phyloP scores from a whole-genome alignment of 2,888 invertebrate species.

The Physocephala rufipes region DNA sequence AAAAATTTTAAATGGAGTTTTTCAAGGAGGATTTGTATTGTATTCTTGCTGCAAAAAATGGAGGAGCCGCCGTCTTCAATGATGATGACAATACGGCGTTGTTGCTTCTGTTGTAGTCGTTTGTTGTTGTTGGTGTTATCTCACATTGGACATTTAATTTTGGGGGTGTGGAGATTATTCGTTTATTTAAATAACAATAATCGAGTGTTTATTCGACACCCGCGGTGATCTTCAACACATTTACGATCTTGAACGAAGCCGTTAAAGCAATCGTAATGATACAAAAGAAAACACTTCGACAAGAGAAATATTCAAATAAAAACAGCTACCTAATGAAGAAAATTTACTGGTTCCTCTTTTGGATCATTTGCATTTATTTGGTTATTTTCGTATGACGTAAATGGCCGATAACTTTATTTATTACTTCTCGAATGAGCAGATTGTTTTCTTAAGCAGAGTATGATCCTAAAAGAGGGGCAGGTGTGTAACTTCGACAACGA shows the following conservation, averaged over 20 bases:
- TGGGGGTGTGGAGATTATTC: neutral
- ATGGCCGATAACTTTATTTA: too few relatives aligned
- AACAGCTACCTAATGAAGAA: neutral
- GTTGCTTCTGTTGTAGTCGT: too few relatives aligned
- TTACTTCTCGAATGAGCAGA: too few relatives aligned
- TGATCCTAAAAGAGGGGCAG: too few relatives aligned
- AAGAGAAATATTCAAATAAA: conserved; percentile 42
- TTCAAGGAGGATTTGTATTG: conserved; percentile 7
- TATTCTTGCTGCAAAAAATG: neutral
- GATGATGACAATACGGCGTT: too few relatives aligned
- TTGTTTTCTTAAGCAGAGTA: too few relatives aligned
- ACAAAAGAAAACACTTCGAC: conserved; percentile 59
- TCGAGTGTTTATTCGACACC: conserved; percentile 47
- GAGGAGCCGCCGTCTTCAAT: too few relatives aligned
- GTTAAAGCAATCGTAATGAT: conserved; percentile 48
- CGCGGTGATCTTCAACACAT: conserved; percentile 48
- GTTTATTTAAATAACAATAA: conserved; percentile 48
- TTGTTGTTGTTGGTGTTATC: too few relatives aligned
- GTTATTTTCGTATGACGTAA: too few relatives aligned
- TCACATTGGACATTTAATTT: conserved; percentile 24
- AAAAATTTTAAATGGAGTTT: conserved; percentile 19
- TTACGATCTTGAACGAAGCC: conserved; percentile 47
- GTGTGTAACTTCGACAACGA: too few relatives aligned
- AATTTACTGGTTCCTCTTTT: conserved; percentile 41
- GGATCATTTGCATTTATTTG: too few relatives aligned